Conservation (phyloP, 2,888 invertebrate genomes). For the Trileptium ribeirensis region DNA sequence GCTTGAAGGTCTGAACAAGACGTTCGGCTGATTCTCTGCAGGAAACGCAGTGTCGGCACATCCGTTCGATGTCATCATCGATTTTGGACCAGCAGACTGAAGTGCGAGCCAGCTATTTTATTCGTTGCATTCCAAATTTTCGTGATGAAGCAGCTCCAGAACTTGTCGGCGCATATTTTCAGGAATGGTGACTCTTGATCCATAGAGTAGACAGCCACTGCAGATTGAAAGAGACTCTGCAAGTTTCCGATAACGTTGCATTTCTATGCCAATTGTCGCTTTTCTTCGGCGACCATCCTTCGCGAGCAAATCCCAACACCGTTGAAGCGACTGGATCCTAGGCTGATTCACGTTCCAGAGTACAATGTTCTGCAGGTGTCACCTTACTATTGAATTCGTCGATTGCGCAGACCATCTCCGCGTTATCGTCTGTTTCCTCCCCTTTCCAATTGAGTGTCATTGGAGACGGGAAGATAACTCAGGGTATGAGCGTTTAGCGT, state of each 20-base stretch:
- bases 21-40: constrained; percentile 15
- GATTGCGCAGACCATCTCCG: constrained; percentile 7
- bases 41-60: background rate
- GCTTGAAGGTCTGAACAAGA: constrained; percentile 35
- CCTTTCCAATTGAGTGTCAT: constrained; percentile 21
- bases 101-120: background rate
- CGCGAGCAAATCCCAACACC: background rate
- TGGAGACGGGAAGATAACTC: constrained; percentile 25
- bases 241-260: background rate
- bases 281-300: constrained; percentile 7
- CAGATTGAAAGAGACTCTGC: constrained; percentile 24
- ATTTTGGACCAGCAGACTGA: constrained; percentile 12
- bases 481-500: constrained; percentile 34
- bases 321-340: background rate
- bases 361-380: background rate
- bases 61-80: constrained; percentile 9
- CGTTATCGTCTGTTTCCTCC: constrained; percentile 24
- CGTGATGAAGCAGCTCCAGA: background rate
- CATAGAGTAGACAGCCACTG: constrained; percentile 30
- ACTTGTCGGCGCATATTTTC: background rate
- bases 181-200: background rate
- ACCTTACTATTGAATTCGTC: background rate
- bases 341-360: background rate
- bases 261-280: background rate
- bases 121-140: constrained; percentile 5